These are phyloP conservation scores for Caenorhabditis sinica DNA, from an alignment of 2,888 invertebrate species.

Conservation along the genomic window DNA sequence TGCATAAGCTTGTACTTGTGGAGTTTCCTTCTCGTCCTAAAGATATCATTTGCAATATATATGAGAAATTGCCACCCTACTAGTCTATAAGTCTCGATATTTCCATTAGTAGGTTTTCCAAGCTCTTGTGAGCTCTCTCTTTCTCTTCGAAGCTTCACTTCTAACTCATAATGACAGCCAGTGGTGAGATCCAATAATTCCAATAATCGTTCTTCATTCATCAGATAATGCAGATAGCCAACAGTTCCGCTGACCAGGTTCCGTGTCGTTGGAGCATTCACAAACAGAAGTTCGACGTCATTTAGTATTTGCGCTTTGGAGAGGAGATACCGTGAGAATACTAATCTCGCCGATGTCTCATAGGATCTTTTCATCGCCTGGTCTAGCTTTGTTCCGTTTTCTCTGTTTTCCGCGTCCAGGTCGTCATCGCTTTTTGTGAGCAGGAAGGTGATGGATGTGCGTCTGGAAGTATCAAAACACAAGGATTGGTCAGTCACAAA, in stretches of 20 bases:
- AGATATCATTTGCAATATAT: background rate
- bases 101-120: conserved; percentile 14
- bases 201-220: conserved; percentile 72
- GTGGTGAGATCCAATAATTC: conserved; percentile 65
- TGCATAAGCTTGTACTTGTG: conserved; percentile 44
- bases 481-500: too few species aligned
- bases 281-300: conserved; percentile 62
- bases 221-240: conserved; percentile 73
- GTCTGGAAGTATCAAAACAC: conserved; percentile 38
- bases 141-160: conserved; percentile 64
- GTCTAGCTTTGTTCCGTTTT: conserved; percentile 64
- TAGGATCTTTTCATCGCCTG: conserved; percentile 68
- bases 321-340: conserved; percentile 64
- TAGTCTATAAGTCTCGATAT: conserved; percentile 49
- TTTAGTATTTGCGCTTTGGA: conserved; percentile 70
- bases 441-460: conserved; percentile 70
- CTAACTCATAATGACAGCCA: conserved; percentile 73
- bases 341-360: conserved; percentile 66
- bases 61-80: conserved; percentile 15
- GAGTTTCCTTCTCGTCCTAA: conserved; percentile 38
- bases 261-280: conserved; percentile 67
- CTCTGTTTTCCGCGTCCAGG: conserved; percentile 73
- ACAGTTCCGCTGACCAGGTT: conserved; percentile 73
- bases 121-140: conserved; percentile 13
- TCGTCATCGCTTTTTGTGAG: conserved; percentile 74